Evolutionary conservation across 2,888 invertebrate species (phyloP).

Genomic region (Andrena flavipes): DNA sequence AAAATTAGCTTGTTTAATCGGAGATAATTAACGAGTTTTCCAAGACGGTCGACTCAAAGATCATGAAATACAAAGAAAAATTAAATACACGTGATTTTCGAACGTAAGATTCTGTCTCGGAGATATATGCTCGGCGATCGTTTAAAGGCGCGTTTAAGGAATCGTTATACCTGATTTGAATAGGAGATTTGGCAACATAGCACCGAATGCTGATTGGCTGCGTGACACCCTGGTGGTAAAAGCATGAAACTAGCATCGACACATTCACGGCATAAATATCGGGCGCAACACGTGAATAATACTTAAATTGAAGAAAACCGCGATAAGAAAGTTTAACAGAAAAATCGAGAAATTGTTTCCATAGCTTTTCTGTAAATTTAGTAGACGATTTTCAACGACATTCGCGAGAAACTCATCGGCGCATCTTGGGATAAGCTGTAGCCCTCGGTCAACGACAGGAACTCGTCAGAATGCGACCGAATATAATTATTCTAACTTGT

Average conservation of each 20-base stretch:
- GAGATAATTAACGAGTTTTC: neutral
- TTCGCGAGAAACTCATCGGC: conserved; percentile 2
- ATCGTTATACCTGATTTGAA: conserved; percentile 41
- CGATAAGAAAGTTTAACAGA: conserved; percentile 23
- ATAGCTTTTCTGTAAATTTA: conserved; percentile 15
- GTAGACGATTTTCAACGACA: neutral
- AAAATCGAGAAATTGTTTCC: conserved; percentile 8
- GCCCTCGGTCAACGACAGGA: conserved; percentile 31
- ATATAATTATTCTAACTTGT: conserved; percentile 59
- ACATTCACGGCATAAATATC: conserved; percentile 70
- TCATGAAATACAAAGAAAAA: neutral
- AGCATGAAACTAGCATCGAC: conserved; percentile 51
- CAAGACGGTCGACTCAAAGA: neutral
- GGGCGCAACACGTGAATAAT: conserved; percentile 69
- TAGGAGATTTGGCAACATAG: conserved; percentile 58
- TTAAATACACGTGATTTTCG: neutral
- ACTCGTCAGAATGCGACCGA: conserved; percentile 61
- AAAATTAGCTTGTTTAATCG: neutral
- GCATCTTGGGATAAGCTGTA: conserved; percentile 24
- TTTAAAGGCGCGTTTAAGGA: conserved; percentile 13
- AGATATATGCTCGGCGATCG: neutral
- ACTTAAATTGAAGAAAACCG: conserved; percentile 46
- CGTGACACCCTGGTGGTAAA: conserved; percentile 51
- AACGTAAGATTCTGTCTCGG: too few relatives aligned
- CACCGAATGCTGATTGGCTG: conserved; percentile 55